Evolutionary conservation across 2,888 invertebrate species (phyloP).

Genomic region (Eledona agricola): DNA sequence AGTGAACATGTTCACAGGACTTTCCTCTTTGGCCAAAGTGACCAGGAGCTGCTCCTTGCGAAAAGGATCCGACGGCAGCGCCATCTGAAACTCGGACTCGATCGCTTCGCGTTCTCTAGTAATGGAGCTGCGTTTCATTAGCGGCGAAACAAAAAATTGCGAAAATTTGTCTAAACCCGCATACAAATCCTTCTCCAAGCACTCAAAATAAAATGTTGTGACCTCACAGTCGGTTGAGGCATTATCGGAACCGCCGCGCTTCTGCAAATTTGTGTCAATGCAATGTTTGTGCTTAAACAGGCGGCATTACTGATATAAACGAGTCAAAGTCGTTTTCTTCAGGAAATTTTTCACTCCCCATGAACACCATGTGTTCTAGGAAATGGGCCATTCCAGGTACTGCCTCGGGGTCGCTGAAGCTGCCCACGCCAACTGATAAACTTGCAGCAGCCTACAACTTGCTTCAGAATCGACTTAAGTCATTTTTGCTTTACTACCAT

Average conservation of each 20-base stretch:
- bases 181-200: slow-evolving; percentile 79
- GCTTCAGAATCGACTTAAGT: too few species aligned
- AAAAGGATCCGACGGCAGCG: slow-evolving; percentile 76
- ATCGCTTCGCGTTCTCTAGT: slow-evolving; percentile 87
- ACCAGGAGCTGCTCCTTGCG: slow-evolving; percentile 81
- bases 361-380: slow-evolving; percentile 92
- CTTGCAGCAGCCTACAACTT: slow-evolving; percentile 55
- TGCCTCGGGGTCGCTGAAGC: slow-evolving; percentile 79
- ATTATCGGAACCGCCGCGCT: slow-evolving; percentile 86
- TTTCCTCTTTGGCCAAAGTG: slow-evolving; percentile 71
- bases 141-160: slow-evolving; percentile 86
- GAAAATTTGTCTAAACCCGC: slow-evolving; percentile 86
- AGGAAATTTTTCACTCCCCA: slow-evolving; percentile 91
- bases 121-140: slow-evolving; percentile 86
- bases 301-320: slow-evolving; percentile 70
- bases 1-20: slow-evolving; percentile 81
- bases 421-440: slow-evolving; percentile 78
- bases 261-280: too few species aligned
- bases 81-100: slow-evolving; percentile 89
- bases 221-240: slow-evolving; percentile 88
- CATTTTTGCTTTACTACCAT: slow-evolving; percentile 37
- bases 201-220: slow-evolving; percentile 90
- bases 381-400: slow-evolving; percentile 87
- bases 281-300: too few species aligned
- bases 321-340: slow-evolving; percentile 86